These are phyloP conservation scores for Operophtera brumata DNA, from an alignment of 2,888 invertebrate species.

Conservation along the genomic window DNA sequence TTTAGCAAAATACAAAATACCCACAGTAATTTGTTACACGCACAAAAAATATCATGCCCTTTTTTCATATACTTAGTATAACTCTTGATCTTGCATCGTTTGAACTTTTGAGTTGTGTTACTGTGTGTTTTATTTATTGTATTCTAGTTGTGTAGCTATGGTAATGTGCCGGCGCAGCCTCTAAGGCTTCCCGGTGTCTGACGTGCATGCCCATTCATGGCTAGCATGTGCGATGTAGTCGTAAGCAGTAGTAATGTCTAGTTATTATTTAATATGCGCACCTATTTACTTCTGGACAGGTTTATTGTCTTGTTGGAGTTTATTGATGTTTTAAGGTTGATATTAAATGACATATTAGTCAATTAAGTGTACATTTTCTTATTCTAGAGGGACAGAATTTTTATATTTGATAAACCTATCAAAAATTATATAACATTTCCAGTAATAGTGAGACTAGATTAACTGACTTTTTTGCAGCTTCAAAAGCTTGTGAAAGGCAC, in stretches of 20 bases:
- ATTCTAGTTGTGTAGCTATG: constrained; percentile 20
- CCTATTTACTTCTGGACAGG: not conserved
- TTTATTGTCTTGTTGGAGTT: not conserved
- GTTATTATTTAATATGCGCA: not conserved
- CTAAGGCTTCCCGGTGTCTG: constrained; percentile 46
- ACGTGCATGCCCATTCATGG: constrained; percentile 48
- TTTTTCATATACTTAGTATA: no score
- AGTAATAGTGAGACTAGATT: not conserved
- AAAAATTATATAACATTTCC: not conserved
- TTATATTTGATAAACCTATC: no score
- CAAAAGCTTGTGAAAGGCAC: not conserved
- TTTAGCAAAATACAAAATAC: no score
- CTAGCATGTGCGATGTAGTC: constrained; percentile 25
- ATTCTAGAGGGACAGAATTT: no score
- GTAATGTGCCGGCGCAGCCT: constrained; percentile 28
- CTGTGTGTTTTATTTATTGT: constrained; percentile 4
- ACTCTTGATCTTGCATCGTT: no score
- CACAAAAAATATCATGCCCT: no score
- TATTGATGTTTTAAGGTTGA: no score
- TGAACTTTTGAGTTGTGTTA: not conserved
- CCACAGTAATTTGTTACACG: no score
- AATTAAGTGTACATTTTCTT: no score
- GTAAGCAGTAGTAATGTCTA: not conserved
- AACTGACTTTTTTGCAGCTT: not conserved
- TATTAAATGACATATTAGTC: no score